phyloP scores from a whole-genome alignment of 2,797 vertebrate species.

The Melopsittacus undulatus region DNA sequence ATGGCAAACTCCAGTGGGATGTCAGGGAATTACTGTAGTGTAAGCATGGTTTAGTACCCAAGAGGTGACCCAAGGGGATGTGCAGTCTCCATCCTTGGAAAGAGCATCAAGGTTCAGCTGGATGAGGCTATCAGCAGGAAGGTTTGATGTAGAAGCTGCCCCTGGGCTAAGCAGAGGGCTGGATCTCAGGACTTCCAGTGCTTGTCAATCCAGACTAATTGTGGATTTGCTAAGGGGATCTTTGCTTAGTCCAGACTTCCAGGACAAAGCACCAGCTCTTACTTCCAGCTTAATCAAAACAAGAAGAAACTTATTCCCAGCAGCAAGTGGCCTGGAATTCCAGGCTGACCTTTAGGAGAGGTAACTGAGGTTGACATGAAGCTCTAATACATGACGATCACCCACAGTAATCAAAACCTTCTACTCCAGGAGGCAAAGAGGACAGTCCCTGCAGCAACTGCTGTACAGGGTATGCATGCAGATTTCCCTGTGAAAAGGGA shows the following conservation, averaged over 20 bases:
- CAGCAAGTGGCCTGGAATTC: not conserved
- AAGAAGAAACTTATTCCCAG: not conserved
- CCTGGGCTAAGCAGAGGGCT: not conserved
- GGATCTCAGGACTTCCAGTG: not conserved
- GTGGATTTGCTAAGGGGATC: not conserved
- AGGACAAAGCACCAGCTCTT: not conserved
- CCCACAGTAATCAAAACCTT: not conserved
- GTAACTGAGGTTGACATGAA: not conserved
- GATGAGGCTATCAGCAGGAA: not conserved
- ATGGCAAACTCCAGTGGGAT: fast-evolving
- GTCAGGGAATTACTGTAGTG: not conserved
- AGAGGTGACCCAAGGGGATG: not conserved
- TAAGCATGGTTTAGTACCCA: not conserved
- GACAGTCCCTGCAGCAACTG: fast-evolving
- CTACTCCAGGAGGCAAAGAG: not conserved
- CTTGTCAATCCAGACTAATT: not conserved
- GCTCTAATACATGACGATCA: not conserved
- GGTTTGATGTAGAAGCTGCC: not conserved
- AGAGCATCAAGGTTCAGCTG: not conserved
- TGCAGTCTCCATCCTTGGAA: not conserved
- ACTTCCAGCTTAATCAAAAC: not conserved
- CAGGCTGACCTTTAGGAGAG: not conserved
- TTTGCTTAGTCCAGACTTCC: not conserved
- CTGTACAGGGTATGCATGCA: fast-evolving
- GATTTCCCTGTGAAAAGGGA: not conserved